Evolutionary conservation across 2,797 vertebrate species (phyloP), one percentile per base, ranked within the genome.

Genomic region (Limnodromus scolopaceus): DNA sequence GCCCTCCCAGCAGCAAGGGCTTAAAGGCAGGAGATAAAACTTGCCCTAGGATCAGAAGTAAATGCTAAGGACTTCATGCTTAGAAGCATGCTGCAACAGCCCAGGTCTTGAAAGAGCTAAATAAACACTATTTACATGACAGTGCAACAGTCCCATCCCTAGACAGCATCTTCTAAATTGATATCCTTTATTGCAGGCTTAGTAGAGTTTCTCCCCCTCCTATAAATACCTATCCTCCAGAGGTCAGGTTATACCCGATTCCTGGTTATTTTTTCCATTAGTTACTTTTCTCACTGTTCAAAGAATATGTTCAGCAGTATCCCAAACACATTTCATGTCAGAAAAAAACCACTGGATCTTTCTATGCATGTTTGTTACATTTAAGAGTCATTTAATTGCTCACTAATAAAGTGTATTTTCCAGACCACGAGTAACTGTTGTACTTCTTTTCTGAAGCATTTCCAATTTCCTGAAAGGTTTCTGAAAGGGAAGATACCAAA

Each of bases 381-480:
- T 55, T 77, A 83, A 36, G 36, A 91, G 28, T 89, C 11, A 85
- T 76, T 91, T 87, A 90, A 74, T 85, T 41, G 41, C 30, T 84
- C 22, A 43, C 17, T 90, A 84, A 76, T 69, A 55, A 68, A 86
- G 36, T 75, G 22, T 48, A 20, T 88, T 91, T 92, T 93, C 57
- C 36, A 89, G 82, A 84, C 27, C 4, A 3, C 24, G 17, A 84
- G n/a, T 79, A 82, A 77, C 74, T 83, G 20, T 87, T 87, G 15
- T 89, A 34, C 22, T 77, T 80, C 32, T 95, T 90, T 94, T 81
- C 45, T 76, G 89, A 90, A 88, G 54, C 48, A 51, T 84, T 85
- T 93, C 63, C 41, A 58, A 18, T 89, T 94, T 96, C 41, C 69
- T 80, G 65, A 87, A 87, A 87, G 38, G 23, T 72, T 94, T 95